Evolutionary conservation across 1,140 invertebrate species (phyloP), one percentile per base, ranked within the genome.

Genomic region (Eumaeus atala): DNA sequence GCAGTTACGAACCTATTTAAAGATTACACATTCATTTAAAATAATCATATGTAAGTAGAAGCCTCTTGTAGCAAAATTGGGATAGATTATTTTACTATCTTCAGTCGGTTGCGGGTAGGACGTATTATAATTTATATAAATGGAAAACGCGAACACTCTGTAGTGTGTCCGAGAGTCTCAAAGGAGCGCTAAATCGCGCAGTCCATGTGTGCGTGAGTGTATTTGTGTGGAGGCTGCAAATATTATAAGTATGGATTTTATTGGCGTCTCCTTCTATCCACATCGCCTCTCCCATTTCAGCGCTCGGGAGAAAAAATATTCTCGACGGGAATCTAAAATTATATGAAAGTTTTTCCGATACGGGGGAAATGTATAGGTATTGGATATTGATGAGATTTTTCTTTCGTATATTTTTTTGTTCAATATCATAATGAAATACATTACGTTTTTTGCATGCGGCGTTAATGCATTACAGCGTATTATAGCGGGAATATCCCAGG

Each of bases 231-330:
- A 80, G 78, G 68, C 77, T 80, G 80, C 82, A 84, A 85, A 85
- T 85, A 85, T 84, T 82, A 85, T 84, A 85, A 84, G 82, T 85
- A 85, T 85, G 80, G 82, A 85, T 85, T 85, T 85, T 85, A 78
- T 77, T 63, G 61, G 62, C 64, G 35, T 80, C 82, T 68, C 77
- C 57, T 63, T 82, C 78, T 58, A 56, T 60, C 69, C 53, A 69
- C 47, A 42, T 55, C 63, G 18, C 62, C 21, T 59, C 68, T 72
- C 79, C 63, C 62, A 59, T 71, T 70, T 74, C 70, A 58, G 55
- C 61, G 65, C 64, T 62, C 70, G 62, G 59, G 64, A 66, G 75
- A 84, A 82, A 84, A 84, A 81, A 81, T 78, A 74, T 73, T 64
- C 77, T 73, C 74, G 40, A 58, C 69, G 78, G 72, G 74, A 80